Evolutionary conservation across 2,888 invertebrate species (phyloP), one percentile per base, ranked within the genome.

Genomic region (Oithona nana): DNA sequence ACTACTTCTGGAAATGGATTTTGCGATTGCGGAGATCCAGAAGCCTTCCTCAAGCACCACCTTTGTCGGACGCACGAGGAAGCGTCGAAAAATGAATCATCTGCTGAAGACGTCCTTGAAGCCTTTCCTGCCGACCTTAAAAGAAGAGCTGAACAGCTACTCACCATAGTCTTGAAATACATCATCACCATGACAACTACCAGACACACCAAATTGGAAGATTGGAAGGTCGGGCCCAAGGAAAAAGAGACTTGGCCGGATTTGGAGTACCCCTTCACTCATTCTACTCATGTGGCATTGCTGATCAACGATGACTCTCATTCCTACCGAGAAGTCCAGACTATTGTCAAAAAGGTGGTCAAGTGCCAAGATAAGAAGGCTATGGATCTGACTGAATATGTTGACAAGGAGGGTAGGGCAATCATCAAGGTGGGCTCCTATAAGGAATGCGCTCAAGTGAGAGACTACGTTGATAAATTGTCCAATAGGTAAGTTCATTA

Each of bases 21-120:
- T 52, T 61, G 61, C 22, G 61, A 61, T 31, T 61, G 61, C 13
- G 61, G 61, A 6, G 61, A 61, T 29, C 24, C 28, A 6, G 61
- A 61, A 28, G 61, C 61, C n/a, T 61, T 61, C 29, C 24, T 22
- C 3, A 26, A 54, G 22, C 22, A 28, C 52, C 20, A 22, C 54
- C 22, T 59, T 8, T 59, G 59, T 20, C n/a, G n/a, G 11, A 50
- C 26, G 6, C 59, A 59, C 29, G 22, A 22, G 26, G 24, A 48
- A 48, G 16, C 24, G n/a, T 26, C 24, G 13, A 26, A 26, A 28
- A 50, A 59, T 22, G 49, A 59, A 28, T 3, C 49, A 1, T 49
- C 59, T 22, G 24, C 22, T 49, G 24, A 24, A 16, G 49, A 59
- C n/a, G 49, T 59, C 26, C 26, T 59, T 3, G 50, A 59, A 20